Base-by-base conservation (phyloP, 2,888 invertebrate species). In the Heliconius aoede region DNA sequence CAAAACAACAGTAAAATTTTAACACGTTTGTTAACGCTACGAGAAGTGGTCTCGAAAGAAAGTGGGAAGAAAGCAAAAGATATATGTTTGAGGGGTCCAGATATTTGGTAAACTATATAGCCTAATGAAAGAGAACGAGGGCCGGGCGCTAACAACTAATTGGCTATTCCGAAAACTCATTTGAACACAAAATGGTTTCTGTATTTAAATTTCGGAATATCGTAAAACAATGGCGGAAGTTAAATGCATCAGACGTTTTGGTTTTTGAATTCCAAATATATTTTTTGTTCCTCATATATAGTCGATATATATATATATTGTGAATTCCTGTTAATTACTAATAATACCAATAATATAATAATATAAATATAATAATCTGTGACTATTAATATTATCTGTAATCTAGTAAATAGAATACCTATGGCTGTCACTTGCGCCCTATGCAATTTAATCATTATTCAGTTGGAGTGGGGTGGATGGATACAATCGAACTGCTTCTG, bases 131-230 rank as follows among this genome's bases (percentile, higher is more conserved):
- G 92, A 87, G 91, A 93, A 92, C 91, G 93, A 91, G 93, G 92
- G 92, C 90, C 89, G 90, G 90, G 91, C 93, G 94, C 94, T 94
- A 94, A 94, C 94, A 94, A 94, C 94, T 94, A 94, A 94, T 94
- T 94, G 94, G 90, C 94, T 92, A 94, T 94, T 93, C 93, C 90
- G 88, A 92, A 94, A 94, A 94, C 94, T 94, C 94, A 94, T 94
- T 94, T 94, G 90, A 92, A 94, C 94, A 92, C 92, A 93, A 93
- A 94, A 94, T 94, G 94, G 94, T 90, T 94, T 94, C 88, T 90
- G 92, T 94, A 94, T 94, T 94, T 93, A 94, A 94, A 94, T 94
- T 94, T 92, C 87, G 91, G 90, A 90, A 91, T 93, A 93, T 90
- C 87, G 88, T 94, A 90, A 91, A 93, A 94, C 91, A 92, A 92